Base-by-base conservation (phyloP, 1,140 invertebrate genomes). In the Ceratina japonica region DNA sequence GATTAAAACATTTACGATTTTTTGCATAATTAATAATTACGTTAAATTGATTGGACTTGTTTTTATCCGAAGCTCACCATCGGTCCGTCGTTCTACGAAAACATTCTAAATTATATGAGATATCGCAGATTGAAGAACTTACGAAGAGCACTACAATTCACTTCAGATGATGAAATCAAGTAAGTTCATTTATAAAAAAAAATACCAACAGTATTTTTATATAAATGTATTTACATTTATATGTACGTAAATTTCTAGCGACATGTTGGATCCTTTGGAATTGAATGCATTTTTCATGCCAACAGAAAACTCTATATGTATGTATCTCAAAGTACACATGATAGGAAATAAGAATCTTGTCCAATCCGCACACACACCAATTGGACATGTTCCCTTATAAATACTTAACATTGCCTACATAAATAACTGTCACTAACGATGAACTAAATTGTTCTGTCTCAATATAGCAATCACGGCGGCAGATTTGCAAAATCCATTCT, bases 401-500 rank as follows among this genome's bases (percentile, higher is more conserved):
- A 44, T 44, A 44, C 10, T 10, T 44, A 44, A 44, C 10, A 44
- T 44, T 44, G 10, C 37, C 37, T 44, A 44, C 37, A 44, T 44
- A 3, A 44, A 58, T 2, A 58, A 31, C n/a, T 37, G 31, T 27
- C n/a, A n/a, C n/a, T 24, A 49, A 16, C 3, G 4, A 22, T 18
- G 4, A 15, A 64, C 4, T 13, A 12, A 20, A 64, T 3, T 54
- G 37, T 62, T 15, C 52, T 8, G 49, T 51, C 69, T 27, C 5
- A 44, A 37, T 13, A 37, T 12, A 86, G 84, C 62, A 0, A 37
- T 86, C 3, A 54, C 75, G 3, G 84, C 84, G 2, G 84, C 68
- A 3, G 83, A 86, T 49, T 82, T 86, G 2, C 84, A 86, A 20
- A 82, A 37, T 27, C 84, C 84, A 52, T 62, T 85, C n/a, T 86